Conservation (phyloP, 2,797 vertebrate genomes). For the Danio aesculapii region DNA sequence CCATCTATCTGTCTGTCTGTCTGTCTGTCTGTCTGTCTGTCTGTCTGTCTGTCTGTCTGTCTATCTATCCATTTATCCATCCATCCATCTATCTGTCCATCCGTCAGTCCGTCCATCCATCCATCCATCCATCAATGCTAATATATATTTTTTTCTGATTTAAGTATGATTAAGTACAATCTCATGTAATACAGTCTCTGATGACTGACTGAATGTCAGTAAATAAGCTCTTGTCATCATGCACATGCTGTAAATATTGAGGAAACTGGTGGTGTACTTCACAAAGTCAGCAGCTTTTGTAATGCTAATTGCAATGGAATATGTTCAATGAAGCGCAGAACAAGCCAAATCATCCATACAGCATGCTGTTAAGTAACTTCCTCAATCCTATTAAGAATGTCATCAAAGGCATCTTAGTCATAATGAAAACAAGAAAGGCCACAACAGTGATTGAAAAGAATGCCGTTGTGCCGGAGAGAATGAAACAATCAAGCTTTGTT, state of each 20-base stretch:
- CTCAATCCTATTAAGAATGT: conserved; percentile 45
- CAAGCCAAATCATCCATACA: conserved; percentile 51
- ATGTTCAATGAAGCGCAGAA: conserved; percentile 49
- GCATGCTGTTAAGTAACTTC: conserved; percentile 41
- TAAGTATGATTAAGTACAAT: no score
- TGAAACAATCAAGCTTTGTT: neutral
- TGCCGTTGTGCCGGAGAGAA: conserved; percentile 5
- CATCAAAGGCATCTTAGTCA: conserved; percentile 50
- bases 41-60: no score
- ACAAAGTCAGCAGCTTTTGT: conserved; percentile 39
- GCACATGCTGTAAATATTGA: conserved; percentile 11
- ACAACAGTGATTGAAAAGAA: conserved; percentile 4
- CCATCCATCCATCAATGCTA: no score
- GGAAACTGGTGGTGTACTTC: conserved; percentile 32
- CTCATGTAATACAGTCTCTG: conserved; percentile 18
- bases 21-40: no score
- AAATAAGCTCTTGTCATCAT: conserved; percentile 23
- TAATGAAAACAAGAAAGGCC: conserved; percentile 38
- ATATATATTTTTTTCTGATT: no score
- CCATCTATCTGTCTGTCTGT: no score
- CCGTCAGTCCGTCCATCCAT: no score
- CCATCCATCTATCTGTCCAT: no score
- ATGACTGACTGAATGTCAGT: conserved; percentile 10
- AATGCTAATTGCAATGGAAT: conserved; percentile 44
- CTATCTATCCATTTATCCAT: no score